Evolutionary conservation across 2,797 vertebrate genomes (phyloP).

Genomic region (Astyanax mexicanus): DNA sequence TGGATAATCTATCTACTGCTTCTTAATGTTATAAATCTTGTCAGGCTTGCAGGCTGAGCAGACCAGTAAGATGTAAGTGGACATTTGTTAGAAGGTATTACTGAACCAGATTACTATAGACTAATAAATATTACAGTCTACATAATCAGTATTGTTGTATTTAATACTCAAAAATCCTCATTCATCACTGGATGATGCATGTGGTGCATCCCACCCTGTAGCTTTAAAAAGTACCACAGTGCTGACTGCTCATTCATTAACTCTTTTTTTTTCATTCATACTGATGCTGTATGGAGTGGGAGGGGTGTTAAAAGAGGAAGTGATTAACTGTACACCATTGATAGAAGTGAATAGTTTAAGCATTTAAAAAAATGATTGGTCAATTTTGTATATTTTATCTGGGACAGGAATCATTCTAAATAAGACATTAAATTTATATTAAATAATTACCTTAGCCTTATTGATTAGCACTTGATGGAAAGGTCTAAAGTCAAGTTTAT

Average conservation of each 20-base stretch:
- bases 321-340: not conserved
- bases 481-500: too few species aligned
- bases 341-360: not conserved
- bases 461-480: too few species aligned
- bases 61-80: not conserved
- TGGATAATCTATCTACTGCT: not conserved
- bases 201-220: too few species aligned
- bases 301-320: not conserved
- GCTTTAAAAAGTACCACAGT: not conserved
- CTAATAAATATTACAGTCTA: not conserved
- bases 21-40: not conserved
- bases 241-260: not conserved
- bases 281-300: not conserved
- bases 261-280: slow-evolving; percentile 4
- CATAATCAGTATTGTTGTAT: slow-evolving; percentile 4
- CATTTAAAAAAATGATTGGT: too few species aligned
- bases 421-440: too few species aligned
- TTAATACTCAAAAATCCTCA: too few species aligned
- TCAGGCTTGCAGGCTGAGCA: not conserved
- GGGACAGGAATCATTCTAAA: too few species aligned
- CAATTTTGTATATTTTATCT: too few species aligned
- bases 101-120: not conserved
- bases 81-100: not conserved
- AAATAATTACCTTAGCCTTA: too few species aligned
- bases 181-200: not conserved